These are phyloP conservation scores for Cyrtodaria siliqua DNA, from an alignment of 2,888 invertebrate genomes.

Conservation along the genomic window DNA sequence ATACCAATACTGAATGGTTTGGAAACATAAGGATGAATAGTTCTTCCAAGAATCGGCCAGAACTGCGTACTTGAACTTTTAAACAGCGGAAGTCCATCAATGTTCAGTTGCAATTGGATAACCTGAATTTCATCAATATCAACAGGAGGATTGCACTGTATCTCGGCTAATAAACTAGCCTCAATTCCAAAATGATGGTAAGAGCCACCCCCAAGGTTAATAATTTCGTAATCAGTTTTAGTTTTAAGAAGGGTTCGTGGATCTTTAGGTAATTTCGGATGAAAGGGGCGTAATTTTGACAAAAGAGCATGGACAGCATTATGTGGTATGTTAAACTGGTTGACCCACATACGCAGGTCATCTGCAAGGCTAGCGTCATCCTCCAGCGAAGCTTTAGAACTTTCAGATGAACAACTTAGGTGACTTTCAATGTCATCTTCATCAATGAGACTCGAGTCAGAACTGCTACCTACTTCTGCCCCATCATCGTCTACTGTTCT, in stretches of 20 bases:
- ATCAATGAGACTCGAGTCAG: too few relatives aligned
- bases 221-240: constrained; percentile 4
- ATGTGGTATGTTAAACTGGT: constrained; percentile 16
- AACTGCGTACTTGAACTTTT: constrained; percentile 27
- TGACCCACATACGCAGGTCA: too few relatives aligned
- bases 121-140: not conserved
- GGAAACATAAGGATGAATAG: constrained; percentile 3
- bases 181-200: constrained; percentile 32
- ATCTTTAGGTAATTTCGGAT: constrained; percentile 25
- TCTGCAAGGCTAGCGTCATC: too few relatives aligned
- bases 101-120: constrained; percentile 12
- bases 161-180: not conserved
- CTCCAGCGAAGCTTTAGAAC: too few relatives aligned
- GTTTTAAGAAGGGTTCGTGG: constrained; percentile 25
- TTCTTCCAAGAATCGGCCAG: constrained; percentile 35
- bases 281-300: constrained; percentile 3
- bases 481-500: too few relatives aligned
- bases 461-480: too few relatives aligned
- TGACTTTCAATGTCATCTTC: too few relatives aligned
- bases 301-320: constrained; percentile 8
- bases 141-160: not conserved
- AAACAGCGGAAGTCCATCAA: constrained; percentile 30
- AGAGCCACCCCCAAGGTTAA: constrained; percentile 16
- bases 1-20: constrained; percentile 34
- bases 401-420: too few relatives aligned